Evolutionary conservation across 2,888 invertebrate species (phyloP).

Genomic region (Eupithecia inturbata): DNA sequence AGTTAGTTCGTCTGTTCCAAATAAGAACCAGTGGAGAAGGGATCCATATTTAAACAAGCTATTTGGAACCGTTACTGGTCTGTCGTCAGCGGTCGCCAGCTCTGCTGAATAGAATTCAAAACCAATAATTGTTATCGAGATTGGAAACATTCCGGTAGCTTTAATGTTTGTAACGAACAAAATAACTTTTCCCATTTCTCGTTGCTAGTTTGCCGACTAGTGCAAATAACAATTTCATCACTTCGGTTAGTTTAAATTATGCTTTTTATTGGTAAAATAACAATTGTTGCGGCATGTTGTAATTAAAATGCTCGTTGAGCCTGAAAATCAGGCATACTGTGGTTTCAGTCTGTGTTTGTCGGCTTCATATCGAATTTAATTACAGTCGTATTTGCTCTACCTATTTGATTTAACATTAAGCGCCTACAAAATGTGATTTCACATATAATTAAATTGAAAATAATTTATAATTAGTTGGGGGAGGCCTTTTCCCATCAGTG

Average conservation of each 20-base stretch:
- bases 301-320: constrained; percentile 64
- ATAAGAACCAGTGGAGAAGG: constrained; percentile 57
- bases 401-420: constrained; percentile 20
- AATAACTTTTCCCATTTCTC: constrained; percentile 21
- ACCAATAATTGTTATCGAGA: constrained; percentile 66
- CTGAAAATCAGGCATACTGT: constrained; percentile 46
- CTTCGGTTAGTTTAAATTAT: constrained; percentile 52
- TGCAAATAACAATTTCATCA: constrained; percentile 54
- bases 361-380: constrained; percentile 49
- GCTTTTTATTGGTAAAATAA: constrained; percentile 53
- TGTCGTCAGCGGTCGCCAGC: constrained; percentile 42
- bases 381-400: constrained; percentile 43
- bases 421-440: neutral
- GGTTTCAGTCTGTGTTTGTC: constrained; percentile 44
- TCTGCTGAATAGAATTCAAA: constrained; percentile 49
- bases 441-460: neutral
- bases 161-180: constrained; percentile 57
- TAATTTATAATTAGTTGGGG: neutral
- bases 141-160: constrained; percentile 58
- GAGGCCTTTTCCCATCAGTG: too few species aligned
- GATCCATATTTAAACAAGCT: constrained; percentile 65
- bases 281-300: constrained; percentile 55
- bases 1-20: constrained; percentile 67
- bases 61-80: constrained; percentile 59
- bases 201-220: constrained; percentile 15